Base-by-base conservation (phyloP, 2,888 invertebrate genomes). In the Erebia ligea region DNA sequence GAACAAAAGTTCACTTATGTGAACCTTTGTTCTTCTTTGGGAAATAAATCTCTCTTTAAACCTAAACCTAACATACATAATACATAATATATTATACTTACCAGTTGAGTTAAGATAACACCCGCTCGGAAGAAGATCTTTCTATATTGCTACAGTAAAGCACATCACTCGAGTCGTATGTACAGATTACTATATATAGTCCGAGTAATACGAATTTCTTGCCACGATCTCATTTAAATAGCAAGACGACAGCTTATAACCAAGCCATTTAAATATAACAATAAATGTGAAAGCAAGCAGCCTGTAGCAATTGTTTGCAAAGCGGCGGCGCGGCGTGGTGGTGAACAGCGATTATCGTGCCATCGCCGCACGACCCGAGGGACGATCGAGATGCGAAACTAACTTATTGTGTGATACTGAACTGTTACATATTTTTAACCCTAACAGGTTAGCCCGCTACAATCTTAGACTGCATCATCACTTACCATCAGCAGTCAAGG, bases 291-390 rank as follows among this genome's bases (percentile, higher is more conserved):
- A 56, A 65, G 19, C 61, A 21, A 54, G 63, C 73, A 67, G 13
- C 19, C 73, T 73, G 73, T 73, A 71, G 17, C 19, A 17, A 71
- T 61, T 69, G 69, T 73, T 71, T 67, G 66, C 67, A 56, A 69
- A 70, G 65, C 65, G 58, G 70, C 70, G 62, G 56, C 62, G 61
- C 45, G 21, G 57, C 58, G 34, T 34, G 70, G 50, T 58, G 61
- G n/a, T 19, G 54, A 50, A 17, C 45, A 42, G 54, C 62, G 63
- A 45, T 64, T 59, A 64, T 68, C 57, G 57, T 65, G 66, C 67
- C 63, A 71, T 68, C 68, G 45, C 42, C 34, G 68, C 73, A 73
- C 73, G 73, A 71, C 45, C 64, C 66, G 17, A 17, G 17, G 56
- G n/a, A 15, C 17, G n/a, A 9, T 54, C 66, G 70, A 50, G 40